Conservation (phyloP, 2,113 vertebrate species). For the Strix aluco region DNA sequence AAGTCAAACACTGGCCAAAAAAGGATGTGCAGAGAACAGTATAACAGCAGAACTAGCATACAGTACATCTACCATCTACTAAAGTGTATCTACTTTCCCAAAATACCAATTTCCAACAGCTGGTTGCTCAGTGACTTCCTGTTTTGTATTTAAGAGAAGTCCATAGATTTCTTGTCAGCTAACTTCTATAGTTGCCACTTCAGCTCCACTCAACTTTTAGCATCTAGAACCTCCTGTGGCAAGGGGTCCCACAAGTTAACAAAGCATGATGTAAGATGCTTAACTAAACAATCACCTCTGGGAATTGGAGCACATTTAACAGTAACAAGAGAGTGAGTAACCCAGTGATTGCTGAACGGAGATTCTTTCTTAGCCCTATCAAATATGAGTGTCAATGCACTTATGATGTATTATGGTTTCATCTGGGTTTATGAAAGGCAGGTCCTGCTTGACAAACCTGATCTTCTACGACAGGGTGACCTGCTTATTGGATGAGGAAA, state of each 20-base stretch:
- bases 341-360: neutral
- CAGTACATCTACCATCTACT: neutral
- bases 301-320: accelerated
- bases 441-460: too few relatives aligned
- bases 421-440: neutral
- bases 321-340: neutral
- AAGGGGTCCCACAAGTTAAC: neutral
- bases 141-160: neutral
- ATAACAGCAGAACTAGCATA: neutral
- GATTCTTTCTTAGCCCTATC: neutral
- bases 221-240: neutral
- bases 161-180: neutral
- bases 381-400: neutral
- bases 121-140: neutral
- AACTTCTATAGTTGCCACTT: neutral
- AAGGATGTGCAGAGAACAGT: neutral
- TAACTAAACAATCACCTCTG: neutral
- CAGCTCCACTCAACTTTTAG: neutral
- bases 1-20: neutral
- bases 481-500: too few relatives aligned
- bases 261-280: neutral
- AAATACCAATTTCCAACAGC: neutral
- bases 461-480: too few relatives aligned
- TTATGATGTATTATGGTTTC: neutral
- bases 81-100: neutral